Percentiles rank a stretch among this genome's conserved stretches.
phyloP scores from a whole-genome alignment of 1,140 invertebrate genomes.

The Latrodectus geometricus region DNA sequence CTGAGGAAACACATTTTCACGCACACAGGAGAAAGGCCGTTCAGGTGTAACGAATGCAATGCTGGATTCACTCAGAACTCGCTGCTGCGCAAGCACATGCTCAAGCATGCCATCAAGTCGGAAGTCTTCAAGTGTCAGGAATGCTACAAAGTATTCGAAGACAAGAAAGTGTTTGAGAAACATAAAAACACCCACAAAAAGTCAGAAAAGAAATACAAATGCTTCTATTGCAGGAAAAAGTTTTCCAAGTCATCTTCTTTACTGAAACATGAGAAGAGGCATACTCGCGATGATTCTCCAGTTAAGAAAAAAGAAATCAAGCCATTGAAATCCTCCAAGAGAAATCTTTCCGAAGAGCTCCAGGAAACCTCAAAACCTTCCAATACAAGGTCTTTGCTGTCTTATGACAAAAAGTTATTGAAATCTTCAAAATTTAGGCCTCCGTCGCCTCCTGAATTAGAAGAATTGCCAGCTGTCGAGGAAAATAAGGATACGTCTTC shows the following conservation, averaged over 20 bases:
- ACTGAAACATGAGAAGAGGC: slow-evolving; percentile 34
- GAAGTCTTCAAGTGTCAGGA: neutral
- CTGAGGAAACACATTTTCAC: slow-evolving; percentile 42
- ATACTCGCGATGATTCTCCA: neutral
- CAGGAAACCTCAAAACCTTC: no score
- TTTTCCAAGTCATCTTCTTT: slow-evolving; percentile 7
- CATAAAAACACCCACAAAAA: slow-evolving; percentile 27
- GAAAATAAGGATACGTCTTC: no score
- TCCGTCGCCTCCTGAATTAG: no score
- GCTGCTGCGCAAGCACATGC: slow-evolving; percentile 33
- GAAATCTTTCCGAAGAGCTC: no score
- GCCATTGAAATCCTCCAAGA: no score
- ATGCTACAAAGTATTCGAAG: neutral
- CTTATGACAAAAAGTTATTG: no score
- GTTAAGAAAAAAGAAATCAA: no score
- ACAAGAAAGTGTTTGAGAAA: neutral
- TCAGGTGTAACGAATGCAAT: slow-evolving; percentile 22
- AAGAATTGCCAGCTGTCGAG: no score
- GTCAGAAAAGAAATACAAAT: slow-evolving; percentile 20
- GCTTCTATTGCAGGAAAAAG: slow-evolving; percentile 13
- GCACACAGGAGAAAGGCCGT: slow-evolving; percentile 37
- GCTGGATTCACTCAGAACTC: slow-evolving; percentile 48
- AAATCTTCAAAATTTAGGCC: no score
- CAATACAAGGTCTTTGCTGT: no score
- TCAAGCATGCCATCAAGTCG: slow-evolving; percentile 19